Conservation (phyloP, 1,140 invertebrate genomes). For the Pseudomyrmex cubaensis region DNA sequence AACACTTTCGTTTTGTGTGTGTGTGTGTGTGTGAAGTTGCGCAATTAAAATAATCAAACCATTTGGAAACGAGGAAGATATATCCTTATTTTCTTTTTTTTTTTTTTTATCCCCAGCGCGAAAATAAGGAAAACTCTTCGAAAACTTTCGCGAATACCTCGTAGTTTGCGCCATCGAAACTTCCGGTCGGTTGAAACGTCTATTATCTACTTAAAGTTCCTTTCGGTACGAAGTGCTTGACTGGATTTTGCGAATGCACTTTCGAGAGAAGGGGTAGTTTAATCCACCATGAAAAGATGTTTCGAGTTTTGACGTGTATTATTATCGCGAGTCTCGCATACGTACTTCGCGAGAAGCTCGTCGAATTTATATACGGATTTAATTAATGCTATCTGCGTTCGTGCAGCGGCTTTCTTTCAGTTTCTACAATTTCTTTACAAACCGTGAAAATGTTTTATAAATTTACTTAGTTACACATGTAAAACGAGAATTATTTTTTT, state of each 20-base stretch:
- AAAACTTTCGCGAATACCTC: slow-evolving; percentile 41
- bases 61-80: slow-evolving; percentile 21
- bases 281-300: slow-evolving; percentile 30
- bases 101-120: neutral
- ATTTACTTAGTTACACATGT: neutral
- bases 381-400: slow-evolving; percentile 10
- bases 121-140: slow-evolving; percentile 20
- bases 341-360: neutral
- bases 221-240: slow-evolving; percentile 13
- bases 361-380: slow-evolving; percentile 26
- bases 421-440: neutral
- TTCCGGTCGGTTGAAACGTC: slow-evolving; percentile 13
- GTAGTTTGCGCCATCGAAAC: slow-evolving; percentile 23
- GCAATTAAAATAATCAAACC: slow-evolving; percentile 26
- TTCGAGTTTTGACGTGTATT: slow-evolving; percentile 13
- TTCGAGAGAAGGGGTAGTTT: neutral
- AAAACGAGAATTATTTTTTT: too few relatives aligned
- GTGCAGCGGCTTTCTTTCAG: slow-evolving; percentile 28
- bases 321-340: neutral
- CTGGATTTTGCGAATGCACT: slow-evolving; percentile 27
- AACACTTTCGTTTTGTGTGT: neutral
- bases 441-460: neutral
- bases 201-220: slow-evolving; percentile 49
- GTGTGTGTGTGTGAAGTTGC: neutral
- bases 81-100: slow-evolving; percentile 2